phyloP scores from a whole-genome alignment of 1,140 invertebrate species.

The Theocolax elegans region DNA sequence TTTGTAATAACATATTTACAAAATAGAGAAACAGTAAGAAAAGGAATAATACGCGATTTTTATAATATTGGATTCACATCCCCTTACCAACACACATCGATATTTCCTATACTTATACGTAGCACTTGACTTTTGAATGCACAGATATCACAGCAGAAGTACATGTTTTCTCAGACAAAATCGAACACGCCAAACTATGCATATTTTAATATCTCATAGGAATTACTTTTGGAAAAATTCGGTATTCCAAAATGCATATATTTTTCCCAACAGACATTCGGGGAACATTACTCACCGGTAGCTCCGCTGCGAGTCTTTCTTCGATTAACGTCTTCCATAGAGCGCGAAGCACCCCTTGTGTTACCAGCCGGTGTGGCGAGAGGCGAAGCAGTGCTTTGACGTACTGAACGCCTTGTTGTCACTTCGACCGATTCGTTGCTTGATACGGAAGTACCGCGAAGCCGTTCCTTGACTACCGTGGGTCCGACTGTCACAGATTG shows the following conservation, averaged over 20 bases:
- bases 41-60: too few relatives aligned
- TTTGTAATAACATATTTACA: constrained; percentile 7
- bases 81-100: constrained; percentile 26
- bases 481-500: constrained; percentile 44
- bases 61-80: too few relatives aligned
- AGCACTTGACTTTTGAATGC: constrained; percentile 43
- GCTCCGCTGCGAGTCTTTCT: constrained; percentile 67
- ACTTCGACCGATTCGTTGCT: constrained; percentile 57
- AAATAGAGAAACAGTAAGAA: too few relatives aligned
- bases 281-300: constrained; percentile 62
- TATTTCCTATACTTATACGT: constrained; percentile 5
- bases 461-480: constrained; percentile 54
- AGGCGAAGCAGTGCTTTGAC: constrained; percentile 64
- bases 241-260: neutral
- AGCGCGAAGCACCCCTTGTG: constrained; percentile 64
- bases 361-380: constrained; percentile 64
- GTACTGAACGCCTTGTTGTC: constrained; percentile 61
- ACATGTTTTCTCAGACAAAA: constrained; percentile 36
- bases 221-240: too few relatives aligned
- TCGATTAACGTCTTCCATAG: constrained; percentile 64
- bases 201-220: too few relatives aligned
- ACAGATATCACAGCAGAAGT: constrained; percentile 47
- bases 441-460: constrained; percentile 61
- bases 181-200: constrained; percentile 27
- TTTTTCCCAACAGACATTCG: too few relatives aligned